Conservation (phyloP, 2,113 vertebrate genomes). For the Variabilichromis moorii region DNA sequence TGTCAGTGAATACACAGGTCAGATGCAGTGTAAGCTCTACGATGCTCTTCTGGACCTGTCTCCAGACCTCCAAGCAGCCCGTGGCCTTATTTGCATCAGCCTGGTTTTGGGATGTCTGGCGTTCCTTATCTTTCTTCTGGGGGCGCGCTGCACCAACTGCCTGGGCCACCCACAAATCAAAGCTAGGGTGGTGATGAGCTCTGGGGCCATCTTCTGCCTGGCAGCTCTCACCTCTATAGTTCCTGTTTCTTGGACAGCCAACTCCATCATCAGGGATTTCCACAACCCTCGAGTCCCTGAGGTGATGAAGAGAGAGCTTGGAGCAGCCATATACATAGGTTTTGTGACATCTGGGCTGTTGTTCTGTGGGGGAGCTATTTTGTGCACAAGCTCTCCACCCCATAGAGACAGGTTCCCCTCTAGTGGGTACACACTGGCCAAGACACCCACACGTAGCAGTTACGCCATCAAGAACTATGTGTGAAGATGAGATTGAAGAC, state of each 20-base stretch:
- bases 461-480: constrained; percentile 82
- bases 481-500: constrained; percentile 35
- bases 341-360: constrained; percentile 80
- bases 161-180: constrained; percentile 65
- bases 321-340: constrained; percentile 85
- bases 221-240: constrained; percentile 70
- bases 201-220: constrained; percentile 70
- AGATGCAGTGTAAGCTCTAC: constrained; percentile 84
- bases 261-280: constrained; percentile 84
- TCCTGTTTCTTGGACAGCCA: constrained; percentile 84
- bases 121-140: constrained; percentile 70
- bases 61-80: constrained; percentile 73
- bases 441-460: constrained; percentile 34
- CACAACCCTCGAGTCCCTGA: constrained; percentile 83
- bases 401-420: constrained; percentile 36
- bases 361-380: constrained; percentile 75
- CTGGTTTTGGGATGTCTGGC: constrained; percentile 68
- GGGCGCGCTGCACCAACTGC: constrained; percentile 76
- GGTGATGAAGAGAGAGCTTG: constrained; percentile 85
- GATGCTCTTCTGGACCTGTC: constrained; percentile 81
- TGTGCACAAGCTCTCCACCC: constrained; percentile 74
- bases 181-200: constrained; percentile 59
- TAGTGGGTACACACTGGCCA: constrained; percentile 60
- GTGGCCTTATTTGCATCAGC: constrained; percentile 76
- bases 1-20: constrained; percentile 77